Evolutionary conservation across 37 sponge, comb jelly and placozoan genomes (phyloP), one percentile per base, ranked within the genome.

Genomic region (Mnemiopsis leidyi): DNA sequence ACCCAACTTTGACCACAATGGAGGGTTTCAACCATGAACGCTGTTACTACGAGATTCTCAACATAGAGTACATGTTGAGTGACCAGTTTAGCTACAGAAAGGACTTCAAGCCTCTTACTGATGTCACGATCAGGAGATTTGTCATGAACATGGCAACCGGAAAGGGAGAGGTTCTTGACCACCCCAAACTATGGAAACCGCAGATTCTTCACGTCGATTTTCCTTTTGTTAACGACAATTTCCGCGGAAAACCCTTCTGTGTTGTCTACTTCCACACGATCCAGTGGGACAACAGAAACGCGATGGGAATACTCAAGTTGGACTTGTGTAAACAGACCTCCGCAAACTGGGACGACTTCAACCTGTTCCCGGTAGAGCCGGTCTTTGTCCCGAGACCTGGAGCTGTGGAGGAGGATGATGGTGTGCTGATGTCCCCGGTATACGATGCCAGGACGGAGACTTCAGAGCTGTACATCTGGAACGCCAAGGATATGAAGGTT

Each of bases 281-380:
- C 3, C 75, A 71, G 75, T 71, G 75, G 75, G 75, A 71, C 75
- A 71, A 71, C n/a, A 71, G 30, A 28, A 71, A 71, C 20, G 75
- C 75, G 3, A 71, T 71, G 75, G 75, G 75, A 28, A n/a, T 71
- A 5, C 75, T 71, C 21, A 71, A 71, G 20, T 25, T 71, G 75
- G 30, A 71, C n/a, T 18, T 71, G 75, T 71, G 75, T 25, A 71
- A 28, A 25, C 75, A 71, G 75, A 28, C 26, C 30, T 29, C 30
- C 20, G 30, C 3, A 7, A 18, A 18, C n/a, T 71, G 75, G 75
- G 75, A 71, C 20, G 75, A 71, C n/a, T 25, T 71, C 21, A 71
- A 71, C 75, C 30, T 71, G 75, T 71, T 71, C 75, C 75, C 75
- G 75, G 75, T 71, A 25, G 75, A 71, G 75, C 75, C 75, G 30